Evolutionary conservation across 2,113 vertebrate genomes (phyloP).

Genomic region (Oreochromis tanganicae): DNA sequence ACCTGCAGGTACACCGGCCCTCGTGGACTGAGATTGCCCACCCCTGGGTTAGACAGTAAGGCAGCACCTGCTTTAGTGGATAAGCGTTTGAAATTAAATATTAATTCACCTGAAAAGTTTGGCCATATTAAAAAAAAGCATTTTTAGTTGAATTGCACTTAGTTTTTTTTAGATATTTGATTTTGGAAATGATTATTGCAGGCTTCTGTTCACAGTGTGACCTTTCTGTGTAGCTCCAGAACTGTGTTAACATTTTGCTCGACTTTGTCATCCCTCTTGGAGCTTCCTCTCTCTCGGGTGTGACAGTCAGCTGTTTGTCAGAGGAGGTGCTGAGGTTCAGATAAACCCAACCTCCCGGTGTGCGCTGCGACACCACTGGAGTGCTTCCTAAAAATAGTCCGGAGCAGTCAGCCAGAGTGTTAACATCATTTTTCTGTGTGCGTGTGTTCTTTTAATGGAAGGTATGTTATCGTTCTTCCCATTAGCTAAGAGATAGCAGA

Average conservation of each 20-base stretch:
- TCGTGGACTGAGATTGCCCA: too few relatives aligned
- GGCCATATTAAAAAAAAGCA: background rate
- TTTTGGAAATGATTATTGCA: background rate
- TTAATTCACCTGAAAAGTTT: background rate
- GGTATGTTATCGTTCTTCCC: conserved; percentile 31
- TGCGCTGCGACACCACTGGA: background rate
- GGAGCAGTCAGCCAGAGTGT: background rate
- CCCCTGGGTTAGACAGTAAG: background rate
- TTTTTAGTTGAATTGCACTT: background rate
- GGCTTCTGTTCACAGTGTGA: background rate
- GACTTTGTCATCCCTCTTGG: background rate
- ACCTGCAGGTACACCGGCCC: too few relatives aligned
- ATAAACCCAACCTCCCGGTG: conserved; percentile 8
- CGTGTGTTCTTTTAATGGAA: conserved; percentile 36
- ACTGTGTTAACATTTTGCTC: background rate
- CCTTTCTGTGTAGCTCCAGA: fast-evolving
- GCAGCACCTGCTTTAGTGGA: background rate
- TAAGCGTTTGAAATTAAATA: background rate
- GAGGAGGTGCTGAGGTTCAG: background rate
- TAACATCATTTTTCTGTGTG: background rate
- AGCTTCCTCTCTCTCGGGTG: background rate
- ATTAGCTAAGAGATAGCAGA: conserved; percentile 28
- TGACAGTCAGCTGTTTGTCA: background rate
- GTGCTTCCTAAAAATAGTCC: conserved; percentile 16
- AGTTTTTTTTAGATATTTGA: background rate